Evolutionary conservation across 2,888 invertebrate species (phyloP), one percentile per base, ranked within the genome.

Genomic region (Acrobasis consociella): DNA sequence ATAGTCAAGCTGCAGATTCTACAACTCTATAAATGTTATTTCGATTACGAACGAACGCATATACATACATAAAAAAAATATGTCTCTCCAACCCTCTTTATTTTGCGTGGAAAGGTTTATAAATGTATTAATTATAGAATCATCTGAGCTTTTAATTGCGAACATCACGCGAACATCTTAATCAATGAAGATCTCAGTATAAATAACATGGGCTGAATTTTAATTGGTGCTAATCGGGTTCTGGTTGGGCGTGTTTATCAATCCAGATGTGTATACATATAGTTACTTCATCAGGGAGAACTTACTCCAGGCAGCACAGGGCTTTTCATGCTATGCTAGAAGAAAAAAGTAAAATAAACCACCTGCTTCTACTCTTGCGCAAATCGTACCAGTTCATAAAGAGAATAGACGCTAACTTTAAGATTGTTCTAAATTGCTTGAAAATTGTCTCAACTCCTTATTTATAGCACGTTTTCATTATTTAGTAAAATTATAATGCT

Each of bases 121-220:
- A 51, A 51, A 51, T 52, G 52, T 52, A 52, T 31, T 31, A 52
- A 52, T 52, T 52, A 52, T 52, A 52, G 22, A 52, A 37, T 52
- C 13, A 22, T n/a, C 31, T 37, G 52, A n/a, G 51, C 8, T 52
- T 52, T 55, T 55, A 55, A 55, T 16, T 55, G 38, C 55, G 2
- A 39, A 55, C 39, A 55, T 15, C 39, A 55, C 38, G 39, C 38
- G n/a, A 39, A 39, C 15, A 38, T 15, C 38, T 38, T 38, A 38
- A 16, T 55, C 53, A 55, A 55, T 39, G 11, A 39, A 55, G 39
- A 55, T 55, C 55, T 39, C 9, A 39, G 39, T 55, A 16, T 55
- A 55, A 55, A 55, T 55, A 55, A 16, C 55, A 15, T 55, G 5
- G 39, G 15, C 39, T 39, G 16, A 15, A 55, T 15, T 55, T 55